Evolutionary conservation across 2,113 vertebrate species (phyloP), one percentile per base, ranked within the genome.

Genomic region (Cyanoramphus novaezelandiae): DNA sequence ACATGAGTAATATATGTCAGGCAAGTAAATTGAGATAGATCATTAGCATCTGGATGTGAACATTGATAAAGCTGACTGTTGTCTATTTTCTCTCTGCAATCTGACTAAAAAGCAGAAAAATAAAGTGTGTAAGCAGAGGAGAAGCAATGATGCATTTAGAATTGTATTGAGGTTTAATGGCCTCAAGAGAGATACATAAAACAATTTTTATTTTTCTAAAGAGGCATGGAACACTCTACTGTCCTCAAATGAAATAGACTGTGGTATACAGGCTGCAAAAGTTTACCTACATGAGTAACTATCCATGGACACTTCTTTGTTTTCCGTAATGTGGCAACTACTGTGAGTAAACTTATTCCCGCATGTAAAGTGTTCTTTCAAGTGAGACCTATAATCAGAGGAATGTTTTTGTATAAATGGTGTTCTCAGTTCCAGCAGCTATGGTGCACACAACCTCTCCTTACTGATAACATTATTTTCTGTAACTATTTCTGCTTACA

Each of bases 91-190:
- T 41, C 60, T 79, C 72, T 86, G 80, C 65, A 84, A 39, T 78
- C 69, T 92, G 90, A 95, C 90, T 91, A 75, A 94, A 96, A 92
- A 82, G 86, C 77, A 94, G 91, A 94, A 95, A 97, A 94, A 95
- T 90, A 69, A 95, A 90, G 39, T 84, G 93, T 68, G 94, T 95
- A 96, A 95, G 92, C 92, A 95, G 79, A 76, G 44, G 37, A 92
- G 76, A 94, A 90, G 86, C 91, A 94, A 86, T 87, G 95, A 91
- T 94, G 92, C 92, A 91, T 96, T 94, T 93, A 82, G 93, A 96
- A 95, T 85, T 84, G 57, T 96, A 53, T 95, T 93, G 74, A 59
- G 83, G 82, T 92, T 96, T 97, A 96, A 92, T 91, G 70, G 91
- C 88, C 88, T 95, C 93, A 49, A 78, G 83, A 70, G 91, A 94